Base-by-base conservation (phyloP, 2,888 invertebrate genomes). In the Unio delphinus region DNA sequence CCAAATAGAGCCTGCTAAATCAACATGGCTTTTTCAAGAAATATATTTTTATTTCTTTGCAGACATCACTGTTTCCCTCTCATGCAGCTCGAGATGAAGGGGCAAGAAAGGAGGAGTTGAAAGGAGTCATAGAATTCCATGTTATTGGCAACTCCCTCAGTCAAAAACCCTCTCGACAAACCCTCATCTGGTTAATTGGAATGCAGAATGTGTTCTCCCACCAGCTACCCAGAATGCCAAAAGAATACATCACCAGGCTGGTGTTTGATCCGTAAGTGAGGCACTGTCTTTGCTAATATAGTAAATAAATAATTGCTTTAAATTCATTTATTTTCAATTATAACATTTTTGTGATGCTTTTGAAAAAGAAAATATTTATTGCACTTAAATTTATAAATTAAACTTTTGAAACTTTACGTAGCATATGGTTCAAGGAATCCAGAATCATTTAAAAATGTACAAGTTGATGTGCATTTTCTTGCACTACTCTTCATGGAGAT, bases 201-300 rank as follows among this genome's bases (percentile, higher is more conserved):
- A 92, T 98, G 15, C 97, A 97, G 90, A 96, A 96, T 89, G 96
- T 99, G 0, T 98, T 99, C 89, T 95, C 97, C 0, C 95, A 96
- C 86, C 99, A 99, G 87, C 91, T 99, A 72, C 98, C 99, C 0
- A 93, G 96, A 88, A 99, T 99, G 98, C 98, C 98, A 0, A 95
- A 96, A 79, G 97, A 98, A 90, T 99, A 99, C 88, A 98, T 99
- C 81, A 96, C 96, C 0, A 94, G 98, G 82, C 91, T 98, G 64
- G 95, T 98, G 1, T 98, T 98, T 90, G 98, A 99, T 79, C 88
- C 90, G 86, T 90, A 79, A 85, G 89, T 88, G 18, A 63, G 26
- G 63, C 23, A 17, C 15, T 7, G 18, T 30, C 6, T 23, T 63
- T 23, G 45, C n/a, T 63, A 34, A 3, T 3, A 45, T 63, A 34